Percentiles rank a stretch among this genome's conserved stretches.
phyloP scores from a whole-genome alignment of 2,113 vertebrate species.

The Willisornis vidua region DNA sequence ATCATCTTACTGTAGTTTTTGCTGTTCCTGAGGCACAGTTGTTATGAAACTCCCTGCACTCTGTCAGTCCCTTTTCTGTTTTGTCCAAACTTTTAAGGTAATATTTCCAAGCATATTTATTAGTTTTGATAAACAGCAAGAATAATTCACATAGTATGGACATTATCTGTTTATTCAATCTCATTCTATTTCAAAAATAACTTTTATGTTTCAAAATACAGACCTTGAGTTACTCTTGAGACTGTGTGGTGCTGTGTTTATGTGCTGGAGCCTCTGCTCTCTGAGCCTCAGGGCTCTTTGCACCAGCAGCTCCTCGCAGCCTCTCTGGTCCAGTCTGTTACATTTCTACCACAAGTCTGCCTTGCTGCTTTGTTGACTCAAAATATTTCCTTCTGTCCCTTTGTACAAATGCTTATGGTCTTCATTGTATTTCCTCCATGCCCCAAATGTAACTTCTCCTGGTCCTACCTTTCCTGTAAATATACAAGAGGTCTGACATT shows the following conservation, averaged over 20 bases:
- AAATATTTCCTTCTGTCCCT: background rate
- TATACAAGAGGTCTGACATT: background rate
- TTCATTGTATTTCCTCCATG: background rate
- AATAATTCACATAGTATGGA: background rate
- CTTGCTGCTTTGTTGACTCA: background rate
- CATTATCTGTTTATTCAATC: background rate
- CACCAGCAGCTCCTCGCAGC: background rate
- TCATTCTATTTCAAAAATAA: background rate
- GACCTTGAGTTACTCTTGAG: background rate
- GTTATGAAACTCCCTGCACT: background rate
- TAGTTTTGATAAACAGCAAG: background rate
- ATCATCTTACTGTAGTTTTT: background rate
- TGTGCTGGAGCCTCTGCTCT: background rate
- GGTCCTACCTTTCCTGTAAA: background rate
- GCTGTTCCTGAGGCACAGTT: background rate
- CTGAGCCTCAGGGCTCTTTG: background rate
- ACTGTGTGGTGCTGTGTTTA: background rate
- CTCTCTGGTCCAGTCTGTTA: background rate
- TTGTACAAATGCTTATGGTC: background rate
- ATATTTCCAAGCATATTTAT: background rate
- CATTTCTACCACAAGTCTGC: background rate
- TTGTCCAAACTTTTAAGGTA: background rate
- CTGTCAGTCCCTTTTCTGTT: background rate
- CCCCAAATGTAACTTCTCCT: background rate
- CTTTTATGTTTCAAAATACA: background rate